Conservation (phyloP, 2,113 vertebrate species). For the Pipa parva region DNA sequence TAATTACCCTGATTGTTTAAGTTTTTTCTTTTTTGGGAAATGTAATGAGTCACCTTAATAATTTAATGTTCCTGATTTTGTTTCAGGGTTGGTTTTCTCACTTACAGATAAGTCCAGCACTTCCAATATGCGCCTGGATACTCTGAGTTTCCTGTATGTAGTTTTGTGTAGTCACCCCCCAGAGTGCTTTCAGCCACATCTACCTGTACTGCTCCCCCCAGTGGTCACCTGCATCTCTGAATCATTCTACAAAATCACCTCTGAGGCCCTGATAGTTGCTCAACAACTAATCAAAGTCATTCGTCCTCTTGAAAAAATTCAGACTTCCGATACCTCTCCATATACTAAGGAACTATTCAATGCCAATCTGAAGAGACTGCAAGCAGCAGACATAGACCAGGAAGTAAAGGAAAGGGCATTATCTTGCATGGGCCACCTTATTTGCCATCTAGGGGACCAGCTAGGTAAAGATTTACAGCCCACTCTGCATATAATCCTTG, state of each 20-base stretch:
- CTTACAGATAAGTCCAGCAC: conserved; percentile 80
- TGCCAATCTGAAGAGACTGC: conserved; percentile 73
- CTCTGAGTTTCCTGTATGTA: conserved; percentile 77
- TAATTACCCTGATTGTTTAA: neutral
- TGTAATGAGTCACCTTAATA: neutral
- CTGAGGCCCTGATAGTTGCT: conserved; percentile 80
- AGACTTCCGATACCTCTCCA: conserved; percentile 67
- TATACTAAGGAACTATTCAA: conserved; percentile 73
- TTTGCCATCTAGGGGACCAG: conserved; percentile 78
- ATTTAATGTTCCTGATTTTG: no score
- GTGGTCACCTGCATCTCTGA: conserved; percentile 78
- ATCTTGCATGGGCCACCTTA: conserved; percentile 82
- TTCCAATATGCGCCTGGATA: conserved; percentile 88
- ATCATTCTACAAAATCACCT: conserved; percentile 85
- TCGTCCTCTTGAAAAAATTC: conserved; percentile 66
- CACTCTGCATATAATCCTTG: conserved; percentile 79
- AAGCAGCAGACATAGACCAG: conserved; percentile 89
- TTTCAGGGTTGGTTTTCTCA: conserved; percentile 79
- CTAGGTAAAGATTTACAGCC: conserved; percentile 71
- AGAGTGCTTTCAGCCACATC: conserved; percentile 78
- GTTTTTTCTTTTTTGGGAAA: neutral
- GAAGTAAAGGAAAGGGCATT: conserved; percentile 93
- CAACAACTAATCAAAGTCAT: conserved; percentile 80
- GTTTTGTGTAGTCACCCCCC: conserved; percentile 79
- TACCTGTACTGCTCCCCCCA: conserved; percentile 72